Percentiles rank a stretch among this genome's conserved stretches.
These are phyloP conservation scores for Nomada lathburiana DNA, from an alignment of 2,888 invertebrate species.

Conservation along the genomic window DNA sequence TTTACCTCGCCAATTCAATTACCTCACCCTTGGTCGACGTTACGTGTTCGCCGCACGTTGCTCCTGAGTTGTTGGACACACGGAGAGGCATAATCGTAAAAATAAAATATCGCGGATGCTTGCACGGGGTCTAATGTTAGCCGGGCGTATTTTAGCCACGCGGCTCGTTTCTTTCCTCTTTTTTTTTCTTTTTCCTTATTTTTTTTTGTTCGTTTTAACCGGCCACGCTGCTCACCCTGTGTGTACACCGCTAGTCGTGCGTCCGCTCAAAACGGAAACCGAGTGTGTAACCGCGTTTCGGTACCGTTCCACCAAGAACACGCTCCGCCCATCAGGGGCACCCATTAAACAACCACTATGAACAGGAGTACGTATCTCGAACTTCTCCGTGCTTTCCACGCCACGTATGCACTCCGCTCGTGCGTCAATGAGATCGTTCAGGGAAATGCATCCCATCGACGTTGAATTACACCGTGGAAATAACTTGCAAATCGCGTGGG, in stretches of 20 bases:
- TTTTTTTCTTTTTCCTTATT: no score
- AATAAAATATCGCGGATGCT: constrained; percentile 64
- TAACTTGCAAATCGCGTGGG: no score
- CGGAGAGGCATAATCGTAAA: constrained; percentile 57
- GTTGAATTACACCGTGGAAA: no score
- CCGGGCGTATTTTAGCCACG: constrained; percentile 62
- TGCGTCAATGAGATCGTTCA: not conserved
- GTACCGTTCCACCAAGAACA: constrained; percentile 63
- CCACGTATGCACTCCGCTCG: not conserved
- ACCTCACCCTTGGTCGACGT: constrained; percentile 7
- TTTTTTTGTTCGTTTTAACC: constrained; percentile 42
- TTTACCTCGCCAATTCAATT: constrained; percentile 11
- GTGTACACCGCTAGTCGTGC: constrained; percentile 46
- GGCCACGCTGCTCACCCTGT: constrained; percentile 42
- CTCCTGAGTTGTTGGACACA: not conserved
- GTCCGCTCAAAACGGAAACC: constrained; percentile 66
- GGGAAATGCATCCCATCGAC: no score
- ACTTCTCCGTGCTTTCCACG: not conserved
- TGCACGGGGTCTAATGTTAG: constrained; percentile 62
- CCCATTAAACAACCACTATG: constrained; percentile 33
- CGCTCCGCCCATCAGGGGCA: constrained; percentile 42
- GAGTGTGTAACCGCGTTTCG: constrained; percentile 65
- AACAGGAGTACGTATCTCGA: not conserved
- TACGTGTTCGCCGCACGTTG: constrained; percentile 11
- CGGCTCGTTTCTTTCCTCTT: constrained; percentile 3